These are phyloP conservation scores for Aurelia coerulea DNA, from an alignment of 30 jellyfish, hydroid and myxozoan genomes.

Conservation along the genomic window DNA sequence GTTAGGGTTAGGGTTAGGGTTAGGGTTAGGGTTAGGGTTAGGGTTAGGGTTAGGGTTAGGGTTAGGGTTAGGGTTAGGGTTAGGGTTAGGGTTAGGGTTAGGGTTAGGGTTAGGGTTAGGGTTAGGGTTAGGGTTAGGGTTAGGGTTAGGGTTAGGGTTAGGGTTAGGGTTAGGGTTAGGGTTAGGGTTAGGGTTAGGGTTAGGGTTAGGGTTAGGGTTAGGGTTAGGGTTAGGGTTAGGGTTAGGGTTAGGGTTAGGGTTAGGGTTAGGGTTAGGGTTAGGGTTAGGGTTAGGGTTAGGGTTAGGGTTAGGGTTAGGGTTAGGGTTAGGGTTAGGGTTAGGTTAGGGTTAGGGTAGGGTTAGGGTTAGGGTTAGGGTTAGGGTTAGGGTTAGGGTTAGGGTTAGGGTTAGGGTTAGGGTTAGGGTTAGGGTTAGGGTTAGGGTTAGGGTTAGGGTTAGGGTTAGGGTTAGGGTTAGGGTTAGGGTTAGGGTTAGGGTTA, in stretches of 20 bases:
- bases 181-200: too few relatives aligned
- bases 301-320: conserved; percentile 63
- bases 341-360: too few relatives aligned
- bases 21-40: too few relatives aligned
- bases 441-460: conserved; percentile 76
- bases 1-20: too few relatives aligned
- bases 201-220: conserved; percentile 26
- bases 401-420: conserved; percentile 75
- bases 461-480: conserved; percentile 69
- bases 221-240: conserved; percentile 54
- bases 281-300: conserved; percentile 66
- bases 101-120: too few relatives aligned
- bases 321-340: conserved; percentile 66
- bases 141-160: too few relatives aligned
- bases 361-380: conserved; percentile 71
- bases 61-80: too few relatives aligned
- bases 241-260: conserved; percentile 23
- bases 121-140: too few relatives aligned
- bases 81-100: too few relatives aligned
- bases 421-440: conserved; percentile 57
- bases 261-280: conserved; percentile 36
- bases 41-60: too few relatives aligned
- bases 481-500: conserved; percentile 73
- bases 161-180: too few relatives aligned
- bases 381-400: conserved; percentile 77